Evolutionary conservation across 2,113 vertebrate species (phyloP).

Genomic region (Egretta garzetta): DNA sequence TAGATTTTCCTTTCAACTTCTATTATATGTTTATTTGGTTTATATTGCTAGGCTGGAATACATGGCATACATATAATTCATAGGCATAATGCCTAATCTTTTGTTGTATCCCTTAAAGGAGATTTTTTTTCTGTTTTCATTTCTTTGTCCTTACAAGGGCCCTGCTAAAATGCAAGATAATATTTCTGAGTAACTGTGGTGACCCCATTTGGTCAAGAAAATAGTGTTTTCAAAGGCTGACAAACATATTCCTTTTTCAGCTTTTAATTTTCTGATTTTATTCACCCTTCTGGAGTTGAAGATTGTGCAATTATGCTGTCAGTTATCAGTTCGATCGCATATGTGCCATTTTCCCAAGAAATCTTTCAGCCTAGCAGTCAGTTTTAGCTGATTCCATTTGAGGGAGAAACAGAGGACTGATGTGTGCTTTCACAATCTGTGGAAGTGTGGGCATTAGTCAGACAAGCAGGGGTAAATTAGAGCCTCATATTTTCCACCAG

Average conservation of each 20-base stretch:
- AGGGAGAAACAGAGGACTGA: neutral
- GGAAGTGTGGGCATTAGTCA: neutral
- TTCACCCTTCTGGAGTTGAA: neutral
- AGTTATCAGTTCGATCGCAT: neutral
- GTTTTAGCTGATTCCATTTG: neutral
- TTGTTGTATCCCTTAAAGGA: neutral
- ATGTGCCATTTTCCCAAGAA: neutral
- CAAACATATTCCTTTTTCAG: neutral
- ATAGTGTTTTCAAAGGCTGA: neutral
- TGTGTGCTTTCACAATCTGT: neutral
- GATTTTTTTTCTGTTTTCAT: neutral
- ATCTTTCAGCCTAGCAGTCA: neutral
- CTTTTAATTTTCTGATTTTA: slow-evolving; percentile 1
- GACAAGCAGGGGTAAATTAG: neutral
- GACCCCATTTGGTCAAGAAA: neutral
- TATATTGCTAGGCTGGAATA: neutral
- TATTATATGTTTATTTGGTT: neutral
- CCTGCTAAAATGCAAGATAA: neutral
- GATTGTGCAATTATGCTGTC: neutral
- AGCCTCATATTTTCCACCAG: neutral
- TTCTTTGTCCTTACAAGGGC: neutral
- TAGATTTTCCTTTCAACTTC: neutral
- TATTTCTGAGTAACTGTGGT: neutral
- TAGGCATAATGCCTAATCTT: neutral
- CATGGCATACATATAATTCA: neutral